Conservation (phyloP, 1,140 invertebrate genomes). For the Drosophila seguyi region DNA sequence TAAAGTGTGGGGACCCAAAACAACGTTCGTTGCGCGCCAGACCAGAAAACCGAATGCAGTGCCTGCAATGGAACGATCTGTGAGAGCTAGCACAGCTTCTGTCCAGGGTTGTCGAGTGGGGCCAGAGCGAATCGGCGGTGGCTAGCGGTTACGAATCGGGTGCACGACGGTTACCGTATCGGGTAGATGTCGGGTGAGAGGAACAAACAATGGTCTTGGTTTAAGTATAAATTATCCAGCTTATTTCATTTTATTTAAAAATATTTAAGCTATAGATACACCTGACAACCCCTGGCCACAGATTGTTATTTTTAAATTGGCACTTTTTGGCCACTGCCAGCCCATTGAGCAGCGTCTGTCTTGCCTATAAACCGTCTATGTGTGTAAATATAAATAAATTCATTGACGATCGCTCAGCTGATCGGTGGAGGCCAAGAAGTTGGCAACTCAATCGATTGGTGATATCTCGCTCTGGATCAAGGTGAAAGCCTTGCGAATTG, state of each 20-base stretch:
- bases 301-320: slow-evolving; percentile 69
- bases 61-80: slow-evolving; percentile 38
- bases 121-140: slow-evolving; percentile 9
- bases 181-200: background rate
- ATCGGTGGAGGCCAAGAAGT: slow-evolving; percentile 54
- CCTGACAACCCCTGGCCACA: slow-evolving; percentile 45
- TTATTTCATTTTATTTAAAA: background rate
- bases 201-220: too few species aligned
- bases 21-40: slow-evolving; percentile 77
- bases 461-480: slow-evolving; percentile 53
- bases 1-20: slow-evolving; percentile 54
- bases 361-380: slow-evolving; percentile 28
- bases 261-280: background rate
- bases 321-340: slow-evolving; percentile 38
- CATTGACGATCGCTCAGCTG: slow-evolving; percentile 72
- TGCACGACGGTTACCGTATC: too few species aligned
- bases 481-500: slow-evolving; percentile 31
- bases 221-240: background rate
- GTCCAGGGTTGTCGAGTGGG: slow-evolving; percentile 46
- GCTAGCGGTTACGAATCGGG: slow-evolving; percentile 7
- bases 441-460: slow-evolving; percentile 34
- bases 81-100: slow-evolving; percentile 26
- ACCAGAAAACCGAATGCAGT: slow-evolving; percentile 81
- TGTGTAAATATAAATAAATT: slow-evolving; percentile 80
- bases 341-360: slow-evolving; percentile 28